A percentile compares a stretch with the other conserved stretches of the same genome.
Evolutionary conservation across 2,113 vertebrate genomes (phyloP).

Genomic region (Otolemur garnettii): DNA sequence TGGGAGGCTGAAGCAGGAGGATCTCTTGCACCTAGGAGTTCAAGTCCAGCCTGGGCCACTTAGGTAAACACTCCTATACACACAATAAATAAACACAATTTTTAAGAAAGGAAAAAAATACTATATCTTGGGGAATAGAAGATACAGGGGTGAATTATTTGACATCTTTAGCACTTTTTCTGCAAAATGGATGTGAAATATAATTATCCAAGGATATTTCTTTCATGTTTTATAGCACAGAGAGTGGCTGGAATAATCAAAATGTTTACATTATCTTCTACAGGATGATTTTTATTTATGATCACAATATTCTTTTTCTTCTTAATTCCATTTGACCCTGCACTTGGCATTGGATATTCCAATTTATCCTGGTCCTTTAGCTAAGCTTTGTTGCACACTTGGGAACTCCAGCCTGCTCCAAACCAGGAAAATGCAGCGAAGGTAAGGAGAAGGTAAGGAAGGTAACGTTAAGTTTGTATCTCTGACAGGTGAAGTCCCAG

Average conservation of each 20-base stretch:
- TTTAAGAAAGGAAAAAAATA: no score
- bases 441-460: not conserved
- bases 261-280: constrained; percentile 35
- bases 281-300: constrained; percentile 3
- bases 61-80: no score
- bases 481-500: not conserved
- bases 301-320: not conserved
- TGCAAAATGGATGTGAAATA: constrained; percentile 58
- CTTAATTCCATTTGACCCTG: not conserved
- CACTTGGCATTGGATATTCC: not conserved
- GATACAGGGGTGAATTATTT: not conserved
- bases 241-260: not conserved
- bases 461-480: not conserved
- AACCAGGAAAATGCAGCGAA: not conserved
- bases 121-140: constrained; percentile 2
- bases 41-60: no score
- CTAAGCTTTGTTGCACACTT: not conserved
- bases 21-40: no score
- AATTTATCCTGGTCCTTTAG: constrained; percentile 1
- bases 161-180: constrained; percentile 43
- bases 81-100: no score
- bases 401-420: not conserved
- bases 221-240: not conserved
- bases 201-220: not conserved
- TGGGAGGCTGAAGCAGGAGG: no score